phyloP scores from a whole-genome alignment of 2,888 invertebrate species.

The Tinea semifulvella region DNA sequence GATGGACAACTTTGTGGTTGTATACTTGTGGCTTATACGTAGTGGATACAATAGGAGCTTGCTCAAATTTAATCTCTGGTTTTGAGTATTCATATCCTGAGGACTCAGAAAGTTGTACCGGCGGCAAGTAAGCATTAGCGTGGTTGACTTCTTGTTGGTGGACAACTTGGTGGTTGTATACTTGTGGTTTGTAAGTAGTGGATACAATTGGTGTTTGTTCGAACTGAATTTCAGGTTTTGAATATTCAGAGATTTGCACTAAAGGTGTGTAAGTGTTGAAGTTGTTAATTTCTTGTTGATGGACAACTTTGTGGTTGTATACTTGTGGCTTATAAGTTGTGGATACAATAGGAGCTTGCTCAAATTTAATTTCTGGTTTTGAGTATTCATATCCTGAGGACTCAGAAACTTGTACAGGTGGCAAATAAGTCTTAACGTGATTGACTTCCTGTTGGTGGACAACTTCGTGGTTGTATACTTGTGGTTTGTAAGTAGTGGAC shows the following conservation, averaged over 20 bases:
- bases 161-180: conserved; percentile 21
- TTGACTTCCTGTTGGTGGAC: conserved; percentile 38
- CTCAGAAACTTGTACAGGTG: conserved; percentile 26
- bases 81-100: conserved; percentile 33
- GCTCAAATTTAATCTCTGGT: conserved; percentile 24
- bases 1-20: background rate
- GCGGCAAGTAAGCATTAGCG: conserved; percentile 24
- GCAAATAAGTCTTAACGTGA: conserved; percentile 25
- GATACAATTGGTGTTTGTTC: conserved; percentile 27
- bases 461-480: conserved; percentile 43
- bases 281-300: conserved; percentile 34
- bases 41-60: conserved; percentile 23
- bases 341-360: conserved; percentile 28
- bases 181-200: background rate
- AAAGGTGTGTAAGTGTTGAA: conserved; percentile 25
- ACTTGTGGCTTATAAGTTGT: background rate
- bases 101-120: conserved; percentile 24
- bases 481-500: conserved; percentile 31
- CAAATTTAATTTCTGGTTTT: conserved; percentile 20
- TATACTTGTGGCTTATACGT: background rate
- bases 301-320: conserved; percentile 23
- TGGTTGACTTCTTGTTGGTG: conserved; percentile 34
- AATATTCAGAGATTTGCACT: conserved; percentile 23
- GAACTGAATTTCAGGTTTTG: conserved; percentile 31
- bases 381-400: conserved; percentile 33